phyloP scores from a whole-genome alignment of 1,140 invertebrate genomes.

The Cydia amplana region DNA sequence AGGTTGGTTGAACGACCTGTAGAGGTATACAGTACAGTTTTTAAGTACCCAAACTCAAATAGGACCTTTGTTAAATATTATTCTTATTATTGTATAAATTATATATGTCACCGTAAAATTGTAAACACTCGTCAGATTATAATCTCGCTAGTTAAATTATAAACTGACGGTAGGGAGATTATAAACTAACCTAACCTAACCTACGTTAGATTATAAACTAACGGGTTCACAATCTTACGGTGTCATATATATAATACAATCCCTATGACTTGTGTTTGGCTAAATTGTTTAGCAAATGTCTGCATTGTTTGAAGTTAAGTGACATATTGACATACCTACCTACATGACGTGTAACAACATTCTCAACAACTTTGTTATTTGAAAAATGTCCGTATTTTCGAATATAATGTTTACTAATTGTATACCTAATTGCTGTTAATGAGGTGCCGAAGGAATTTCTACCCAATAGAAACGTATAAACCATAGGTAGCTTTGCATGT shows the following conservation, averaged over 20 bases:
- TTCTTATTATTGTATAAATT: background rate
- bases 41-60: too few species aligned
- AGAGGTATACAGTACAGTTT: too few species aligned
- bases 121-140: too few species aligned
- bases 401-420: conserved; percentile 5
- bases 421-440: background rate
- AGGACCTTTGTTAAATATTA: too few species aligned
- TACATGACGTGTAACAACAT: background rate
- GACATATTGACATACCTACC: background rate
- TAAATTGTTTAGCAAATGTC: background rate
- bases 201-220: too few species aligned
- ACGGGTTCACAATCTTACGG: too few species aligned
- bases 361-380: background rate
- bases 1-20: too few species aligned
- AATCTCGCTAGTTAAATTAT: too few species aligned
- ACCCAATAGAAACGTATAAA: background rate
- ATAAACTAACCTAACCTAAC: too few species aligned
- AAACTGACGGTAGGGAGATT: too few species aligned
- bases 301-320: background rate
- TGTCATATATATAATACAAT: too few species aligned
- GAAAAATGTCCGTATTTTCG: conserved; percentile 5
- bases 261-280: background rate
- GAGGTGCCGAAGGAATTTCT: background rate
- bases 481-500: background rate
- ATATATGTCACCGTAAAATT: too few species aligned